Evolutionary conservation across 2,888 invertebrate genomes (phyloP).

Genomic region (Leptinotarsa tumamoca): DNA sequence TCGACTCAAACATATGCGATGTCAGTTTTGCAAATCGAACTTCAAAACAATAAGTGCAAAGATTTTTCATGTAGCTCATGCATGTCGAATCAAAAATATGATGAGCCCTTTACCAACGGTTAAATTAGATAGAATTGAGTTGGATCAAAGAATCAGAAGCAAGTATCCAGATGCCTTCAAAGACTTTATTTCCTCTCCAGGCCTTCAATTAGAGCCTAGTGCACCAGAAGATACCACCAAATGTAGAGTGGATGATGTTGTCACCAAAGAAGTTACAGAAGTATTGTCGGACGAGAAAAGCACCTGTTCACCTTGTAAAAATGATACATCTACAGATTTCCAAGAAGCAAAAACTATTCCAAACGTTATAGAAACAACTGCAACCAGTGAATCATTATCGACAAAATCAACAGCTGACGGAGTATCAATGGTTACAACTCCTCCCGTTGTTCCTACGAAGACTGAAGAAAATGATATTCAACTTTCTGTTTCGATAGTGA

Average conservation of each 20-base stretch:
- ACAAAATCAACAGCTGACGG: background rate
- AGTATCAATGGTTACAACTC: background rate
- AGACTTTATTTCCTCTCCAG: slow-evolving; percentile 10
- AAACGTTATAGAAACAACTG: background rate
- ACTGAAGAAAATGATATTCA: too few species aligned
- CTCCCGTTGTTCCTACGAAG: background rate
- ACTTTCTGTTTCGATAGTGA: slow-evolving; percentile 31
- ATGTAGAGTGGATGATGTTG: background rate
- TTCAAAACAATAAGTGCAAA: slow-evolving; percentile 47
- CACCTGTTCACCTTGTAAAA: background rate
- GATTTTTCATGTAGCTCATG: slow-evolving; percentile 44
- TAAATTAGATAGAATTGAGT: slow-evolving; percentile 47
- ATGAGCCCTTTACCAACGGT: slow-evolving; percentile 45
- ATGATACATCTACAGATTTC: background rate
- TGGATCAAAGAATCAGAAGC: slow-evolving; percentile 38
- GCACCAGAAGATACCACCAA: background rate
- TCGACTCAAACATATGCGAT: slow-evolving; percentile 47
- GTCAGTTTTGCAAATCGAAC: slow-evolving; percentile 51
- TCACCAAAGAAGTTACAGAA: slow-evolving; percentile 22
- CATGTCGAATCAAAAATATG: slow-evolving; percentile 47
- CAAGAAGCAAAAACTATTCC: background rate
- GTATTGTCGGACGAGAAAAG: slow-evolving; percentile 40
- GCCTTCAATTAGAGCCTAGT: background rate
- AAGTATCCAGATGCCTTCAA: slow-evolving; percentile 46
- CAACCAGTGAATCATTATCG: background rate